Evolutionary conservation across 2,888 invertebrate genomes (phyloP).

Genomic region (Agriopis aurantiaria): DNA sequence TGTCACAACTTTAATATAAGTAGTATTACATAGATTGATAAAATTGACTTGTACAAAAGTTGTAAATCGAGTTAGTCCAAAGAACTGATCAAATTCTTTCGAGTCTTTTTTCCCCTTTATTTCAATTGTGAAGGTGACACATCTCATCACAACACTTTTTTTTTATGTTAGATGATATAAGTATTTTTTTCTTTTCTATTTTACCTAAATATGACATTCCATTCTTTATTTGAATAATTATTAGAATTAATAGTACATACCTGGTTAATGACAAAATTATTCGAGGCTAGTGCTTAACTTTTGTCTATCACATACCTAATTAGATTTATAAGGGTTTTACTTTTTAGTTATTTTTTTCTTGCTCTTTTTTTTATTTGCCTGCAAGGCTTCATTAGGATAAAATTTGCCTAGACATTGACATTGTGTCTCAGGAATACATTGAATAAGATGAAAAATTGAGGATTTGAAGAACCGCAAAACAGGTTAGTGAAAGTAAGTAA

Average conservation of each 20-base stretch:
- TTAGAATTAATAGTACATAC: neutral
- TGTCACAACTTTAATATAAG: conserved; percentile 65
- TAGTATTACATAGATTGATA: conserved; percentile 40
- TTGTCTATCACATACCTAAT: conserved; percentile 2
- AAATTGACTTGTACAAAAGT: conserved; percentile 51
- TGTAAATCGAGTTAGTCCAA: conserved; percentile 53
- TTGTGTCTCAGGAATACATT: neutral
- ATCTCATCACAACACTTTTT: conserved; percentile 17
- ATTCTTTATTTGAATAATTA: conserved; percentile 2
- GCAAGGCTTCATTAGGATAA: neutral
- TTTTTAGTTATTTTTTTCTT: conserved; percentile 3
- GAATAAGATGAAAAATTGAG: neutral
- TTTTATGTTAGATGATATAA: neutral
- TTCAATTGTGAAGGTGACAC: conserved; percentile 19
- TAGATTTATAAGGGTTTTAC: neutral
- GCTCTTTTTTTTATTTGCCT: conserved; percentile 8
- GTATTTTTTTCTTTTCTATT: neutral
- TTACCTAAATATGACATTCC: conserved; percentile 23
- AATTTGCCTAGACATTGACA: neutral
- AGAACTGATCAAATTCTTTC: conserved; percentile 54
- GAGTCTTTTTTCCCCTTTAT: conserved; percentile 33
- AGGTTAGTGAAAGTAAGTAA: conserved; percentile 11
- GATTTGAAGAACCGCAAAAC: neutral
- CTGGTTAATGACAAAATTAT: conserved; percentile 10
- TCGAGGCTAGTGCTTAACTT: conserved; percentile 27